Conservation (phyloP, 2,797 vertebrate species). For the Mallotus villosus region DNA sequence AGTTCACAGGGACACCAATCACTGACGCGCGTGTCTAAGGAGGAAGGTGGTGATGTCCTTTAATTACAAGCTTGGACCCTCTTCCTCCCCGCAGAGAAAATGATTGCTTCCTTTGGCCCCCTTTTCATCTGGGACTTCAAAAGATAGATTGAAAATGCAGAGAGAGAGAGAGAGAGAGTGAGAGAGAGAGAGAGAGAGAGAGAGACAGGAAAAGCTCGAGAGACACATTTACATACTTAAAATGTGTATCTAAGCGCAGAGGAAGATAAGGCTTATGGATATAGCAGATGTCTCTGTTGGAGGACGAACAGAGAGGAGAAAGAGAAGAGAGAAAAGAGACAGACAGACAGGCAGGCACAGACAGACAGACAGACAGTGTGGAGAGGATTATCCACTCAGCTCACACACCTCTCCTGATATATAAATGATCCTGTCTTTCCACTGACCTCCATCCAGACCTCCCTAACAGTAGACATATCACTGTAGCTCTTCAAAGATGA, state of each 20-base stretch:
- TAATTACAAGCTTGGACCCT: conserved; percentile 66
- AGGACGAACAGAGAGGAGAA: not conserved
- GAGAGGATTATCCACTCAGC: conserved; percentile 41
- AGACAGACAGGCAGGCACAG: conserved; percentile 38
- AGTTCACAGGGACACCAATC: conserved; percentile 70
- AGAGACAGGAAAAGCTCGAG: not conserved
- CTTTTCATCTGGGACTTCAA: conserved; percentile 59
- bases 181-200: conserved; percentile 20
- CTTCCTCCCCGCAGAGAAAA: conserved; percentile 41
- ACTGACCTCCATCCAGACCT: conserved; percentile 21
- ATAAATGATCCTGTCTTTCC: conserved; percentile 12
- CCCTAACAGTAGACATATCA: conserved; percentile 30
- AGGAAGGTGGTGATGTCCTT: conserved; percentile 47
- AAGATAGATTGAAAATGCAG: conserved; percentile 37
- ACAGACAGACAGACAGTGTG: conserved; percentile 46
- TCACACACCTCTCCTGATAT: conserved; percentile 42
- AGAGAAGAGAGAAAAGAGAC: conserved; percentile 32
- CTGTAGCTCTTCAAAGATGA: not conserved
- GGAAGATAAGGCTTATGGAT: not conserved
- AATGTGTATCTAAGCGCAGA: conserved; percentile 31
- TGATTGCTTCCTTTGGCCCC: conserved; percentile 58
- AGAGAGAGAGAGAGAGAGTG: not conserved
- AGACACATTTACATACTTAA: conserved; percentile 10
- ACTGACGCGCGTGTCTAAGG: conserved; percentile 40
- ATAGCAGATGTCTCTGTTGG: conserved; percentile 3